Conservation (phyloP, 2,113 vertebrate genomes). For the Heterotilapia buettikoferi region DNA sequence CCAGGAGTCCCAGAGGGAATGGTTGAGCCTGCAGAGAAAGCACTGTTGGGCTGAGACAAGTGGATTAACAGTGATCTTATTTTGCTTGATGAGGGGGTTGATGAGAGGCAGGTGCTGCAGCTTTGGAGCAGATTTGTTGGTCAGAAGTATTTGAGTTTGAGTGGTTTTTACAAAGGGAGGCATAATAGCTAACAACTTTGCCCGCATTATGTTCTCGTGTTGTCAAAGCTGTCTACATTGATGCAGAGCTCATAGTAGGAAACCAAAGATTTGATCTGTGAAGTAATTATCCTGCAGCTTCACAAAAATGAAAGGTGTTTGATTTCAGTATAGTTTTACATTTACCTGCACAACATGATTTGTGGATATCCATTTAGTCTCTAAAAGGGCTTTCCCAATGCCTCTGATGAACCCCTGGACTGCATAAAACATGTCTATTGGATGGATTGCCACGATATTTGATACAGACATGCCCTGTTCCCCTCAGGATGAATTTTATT, state of each 20-base stretch:
- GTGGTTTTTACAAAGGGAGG: constrained; percentile 24
- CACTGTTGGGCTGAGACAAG: constrained; percentile 15
- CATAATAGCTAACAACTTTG: constrained; percentile 39
- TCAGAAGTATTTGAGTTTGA: neutral
- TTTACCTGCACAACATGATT: neutral
- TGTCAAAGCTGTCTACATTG: constrained; percentile 23
- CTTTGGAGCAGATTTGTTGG: neutral
- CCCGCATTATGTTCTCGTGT: constrained; percentile 22
- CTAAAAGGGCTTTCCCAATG: neutral
- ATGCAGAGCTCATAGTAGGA: constrained; percentile 25
- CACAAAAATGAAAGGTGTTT: neutral
- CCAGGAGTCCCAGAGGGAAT: constrained; percentile 19
- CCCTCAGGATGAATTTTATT: neutral
- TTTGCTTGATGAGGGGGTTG: constrained; percentile 38
- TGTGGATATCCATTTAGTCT: neutral
- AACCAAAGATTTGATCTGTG: constrained; percentile 8
- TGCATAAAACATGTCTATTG: neutral
- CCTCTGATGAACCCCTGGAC: neutral
- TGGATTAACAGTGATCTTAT: constrained; percentile 51
- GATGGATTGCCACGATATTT: neutral
- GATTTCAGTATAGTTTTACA: neutral
- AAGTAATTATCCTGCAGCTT: constrained; percentile 3
- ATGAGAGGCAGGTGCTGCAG: constrained; percentile 44
- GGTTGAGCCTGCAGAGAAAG: constrained; percentile 27
- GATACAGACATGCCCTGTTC: neutral